Evolutionary conservation across 2,113 vertebrate genomes (phyloP), one percentile per base, ranked within the genome.

Genomic region (Oncorhynchus nerka): DNA sequence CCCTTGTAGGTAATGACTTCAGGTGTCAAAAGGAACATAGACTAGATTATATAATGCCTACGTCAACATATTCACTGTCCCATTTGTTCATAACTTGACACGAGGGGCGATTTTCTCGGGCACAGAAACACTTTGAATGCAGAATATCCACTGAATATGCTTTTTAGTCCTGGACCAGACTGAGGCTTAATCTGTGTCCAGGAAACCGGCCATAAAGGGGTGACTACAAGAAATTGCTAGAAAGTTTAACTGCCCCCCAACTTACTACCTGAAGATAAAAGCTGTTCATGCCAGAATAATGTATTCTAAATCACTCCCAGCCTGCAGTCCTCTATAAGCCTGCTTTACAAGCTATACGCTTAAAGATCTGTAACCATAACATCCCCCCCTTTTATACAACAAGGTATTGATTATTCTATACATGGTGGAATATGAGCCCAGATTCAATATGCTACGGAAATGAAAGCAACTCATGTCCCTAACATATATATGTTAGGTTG

Each of bases 291-390:
- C 67, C 22, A 49, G 13, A 59, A n/a, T 48, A 64, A 70, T 64
- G 75, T 26, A 28, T 76, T 70, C 61, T 26, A 70, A 76, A 76
- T 62, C 55, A 45, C 75, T 76, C 32, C 34, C 57, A 45, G 32
- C 32, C 12, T 20, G 24, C 34, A 61, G 22, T 48, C 68, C 32
- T 70, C 57, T n/a, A 11, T 24, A 26, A 48, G 32, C 6, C 32
- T 64, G 57, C 9, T 70, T 19, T 61, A 28, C 75, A 62, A 70
- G 57, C 55, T 11, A 34, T 70, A 11, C 39, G 3, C 9, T 45
- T 45, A 45, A 45, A 45, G 20, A 68, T 4, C 16, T 32, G 66
- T 70, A 70, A 34, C 11, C 32, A 48, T 59, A 28, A 64, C 34
- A 16, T 12, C 39, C 39, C 9, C 9, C 8, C 30, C 12, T 45